Evolutionary conservation across 1,140 invertebrate genomes (phyloP).

Genomic region (Acromyrmex charruanus): DNA sequence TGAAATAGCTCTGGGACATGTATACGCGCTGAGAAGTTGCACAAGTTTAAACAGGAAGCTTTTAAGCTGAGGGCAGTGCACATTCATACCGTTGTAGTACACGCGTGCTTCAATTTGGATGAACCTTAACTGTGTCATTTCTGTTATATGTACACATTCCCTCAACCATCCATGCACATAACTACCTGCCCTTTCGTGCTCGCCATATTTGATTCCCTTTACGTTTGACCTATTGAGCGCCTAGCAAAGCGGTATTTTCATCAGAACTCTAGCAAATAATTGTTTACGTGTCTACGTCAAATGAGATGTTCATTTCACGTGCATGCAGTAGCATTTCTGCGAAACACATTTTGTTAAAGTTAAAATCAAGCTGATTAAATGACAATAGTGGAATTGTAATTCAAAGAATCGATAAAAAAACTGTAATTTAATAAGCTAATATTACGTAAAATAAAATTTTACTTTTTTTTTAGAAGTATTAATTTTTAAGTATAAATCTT

Average conservation of each 20-base stretch:
- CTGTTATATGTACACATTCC: slow-evolving; percentile 41
- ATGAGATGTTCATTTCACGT: slow-evolving; percentile 51
- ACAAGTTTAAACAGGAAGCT: slow-evolving; percentile 47
- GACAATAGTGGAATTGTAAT: neutral
- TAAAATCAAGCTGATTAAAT: slow-evolving; percentile 8
- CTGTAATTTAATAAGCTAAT: neutral
- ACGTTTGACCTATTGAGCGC: slow-evolving; percentile 60
- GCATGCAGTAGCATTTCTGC: neutral
- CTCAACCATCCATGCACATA: slow-evolving; percentile 18
- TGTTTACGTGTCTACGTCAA: slow-evolving; percentile 57
- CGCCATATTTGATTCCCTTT: slow-evolving; percentile 59
- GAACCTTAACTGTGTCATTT: slow-evolving; percentile 55
- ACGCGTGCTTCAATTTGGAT: slow-evolving; percentile 55
- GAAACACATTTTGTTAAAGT: slow-evolving; percentile 24
- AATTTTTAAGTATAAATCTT: neutral
- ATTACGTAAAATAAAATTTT: neutral
- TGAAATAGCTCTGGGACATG: slow-evolving; percentile 45
- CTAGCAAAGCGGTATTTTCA: slow-evolving; percentile 43
- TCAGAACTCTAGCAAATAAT: slow-evolving; percentile 57
- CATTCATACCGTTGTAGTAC: neutral
- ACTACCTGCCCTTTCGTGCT: slow-evolving; percentile 53
- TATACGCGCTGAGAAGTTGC: slow-evolving; percentile 49
- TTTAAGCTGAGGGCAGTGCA: slow-evolving; percentile 33
- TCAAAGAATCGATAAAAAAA: neutral
- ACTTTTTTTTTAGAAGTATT: neutral